Evolutionary conservation across 2,797 vertebrate genomes (phyloP).

Genomic region (Champsocephalus gunnari): DNA sequence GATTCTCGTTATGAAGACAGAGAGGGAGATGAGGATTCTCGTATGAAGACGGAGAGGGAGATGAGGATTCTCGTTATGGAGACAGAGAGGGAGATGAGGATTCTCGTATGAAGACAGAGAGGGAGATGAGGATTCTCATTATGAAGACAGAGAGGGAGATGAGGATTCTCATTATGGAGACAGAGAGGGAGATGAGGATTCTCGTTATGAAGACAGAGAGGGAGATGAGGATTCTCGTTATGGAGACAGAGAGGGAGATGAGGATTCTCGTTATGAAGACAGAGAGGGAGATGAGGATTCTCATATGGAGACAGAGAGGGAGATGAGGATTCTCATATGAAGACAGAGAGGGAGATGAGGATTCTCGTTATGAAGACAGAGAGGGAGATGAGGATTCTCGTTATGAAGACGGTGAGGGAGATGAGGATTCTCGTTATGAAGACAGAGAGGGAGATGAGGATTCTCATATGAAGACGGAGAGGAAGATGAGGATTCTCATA

Average conservation of each 20-base stretch:
- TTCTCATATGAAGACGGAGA: background rate
- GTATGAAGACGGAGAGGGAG: background rate
- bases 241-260: constrained; percentile 2
- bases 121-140: constrained; percentile 37
- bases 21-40: background rate
- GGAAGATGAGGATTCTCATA: constrained; percentile 35
- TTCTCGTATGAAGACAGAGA: background rate
- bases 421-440: constrained; percentile 35
- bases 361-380: constrained; percentile 15
- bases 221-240: too few relatives aligned
- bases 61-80: constrained; percentile 31
- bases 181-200: constrained; percentile 25
- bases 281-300: background rate
- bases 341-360: constrained; percentile 17
- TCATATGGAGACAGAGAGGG: background rate
- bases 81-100: background rate
- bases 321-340: constrained; percentile 35
- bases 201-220: constrained; percentile 20
- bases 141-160: constrained; percentile 1
- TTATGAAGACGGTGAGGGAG: constrained; percentile 13
- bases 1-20: constrained; percentile 24
- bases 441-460: background rate
- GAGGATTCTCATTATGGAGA: too few relatives aligned
- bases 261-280: constrained; percentile 29
- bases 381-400: constrained; percentile 34